A percentile compares a stretch with the other conserved stretches of the same genome.
These are phyloP conservation scores for Apotomis turbidana DNA, from an alignment of 2,888 invertebrate genomes.

Conservation along the genomic window DNA sequence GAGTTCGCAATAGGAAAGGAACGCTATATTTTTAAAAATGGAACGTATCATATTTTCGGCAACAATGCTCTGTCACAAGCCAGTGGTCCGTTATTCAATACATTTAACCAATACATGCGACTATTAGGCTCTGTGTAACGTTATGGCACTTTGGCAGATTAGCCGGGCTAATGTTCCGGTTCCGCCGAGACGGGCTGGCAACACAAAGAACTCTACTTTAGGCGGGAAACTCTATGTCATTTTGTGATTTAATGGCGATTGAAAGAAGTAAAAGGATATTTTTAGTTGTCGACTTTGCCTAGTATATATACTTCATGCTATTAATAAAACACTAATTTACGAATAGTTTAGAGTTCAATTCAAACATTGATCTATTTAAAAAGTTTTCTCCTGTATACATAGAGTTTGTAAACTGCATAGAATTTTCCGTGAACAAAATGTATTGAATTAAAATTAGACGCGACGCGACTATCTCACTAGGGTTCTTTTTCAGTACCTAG, in stretches of 20 bases:
- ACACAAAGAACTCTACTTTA: slow-evolving; percentile 54
- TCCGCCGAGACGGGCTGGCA: slow-evolving; percentile 44
- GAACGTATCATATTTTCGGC: slow-evolving; percentile 50
- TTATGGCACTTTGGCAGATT: slow-evolving; percentile 69
- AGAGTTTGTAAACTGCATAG: too few relatives aligned
- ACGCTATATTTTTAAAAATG: slow-evolving; percentile 32
- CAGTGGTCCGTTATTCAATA: slow-evolving; percentile 12
- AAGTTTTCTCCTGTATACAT: too few relatives aligned
- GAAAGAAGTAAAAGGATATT: slow-evolving; percentile 40
- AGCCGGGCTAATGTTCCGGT: slow-evolving; percentile 67
- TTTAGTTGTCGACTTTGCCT: slow-evolving; percentile 1
- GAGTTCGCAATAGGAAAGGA: slow-evolving; percentile 23
- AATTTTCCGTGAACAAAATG: too few relatives aligned
- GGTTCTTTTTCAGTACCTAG: too few relatives aligned
- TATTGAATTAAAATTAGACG: too few relatives aligned
- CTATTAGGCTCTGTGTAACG: slow-evolving; percentile 38
- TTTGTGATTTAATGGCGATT: slow-evolving; percentile 59
- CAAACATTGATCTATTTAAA: too few relatives aligned
- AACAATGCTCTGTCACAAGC: slow-evolving; percentile 51
- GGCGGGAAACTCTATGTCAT: slow-evolving; percentile 58
- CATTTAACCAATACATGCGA: slow-evolving; percentile 42
- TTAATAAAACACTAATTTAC: neutral
- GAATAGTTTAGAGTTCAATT: neutral
- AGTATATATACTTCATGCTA: neutral
- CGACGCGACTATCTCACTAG: too few relatives aligned